phyloP scores from a whole-genome alignment of 2,113 vertebrate genomes.

The Prionailurus bengalensis region DNA sequence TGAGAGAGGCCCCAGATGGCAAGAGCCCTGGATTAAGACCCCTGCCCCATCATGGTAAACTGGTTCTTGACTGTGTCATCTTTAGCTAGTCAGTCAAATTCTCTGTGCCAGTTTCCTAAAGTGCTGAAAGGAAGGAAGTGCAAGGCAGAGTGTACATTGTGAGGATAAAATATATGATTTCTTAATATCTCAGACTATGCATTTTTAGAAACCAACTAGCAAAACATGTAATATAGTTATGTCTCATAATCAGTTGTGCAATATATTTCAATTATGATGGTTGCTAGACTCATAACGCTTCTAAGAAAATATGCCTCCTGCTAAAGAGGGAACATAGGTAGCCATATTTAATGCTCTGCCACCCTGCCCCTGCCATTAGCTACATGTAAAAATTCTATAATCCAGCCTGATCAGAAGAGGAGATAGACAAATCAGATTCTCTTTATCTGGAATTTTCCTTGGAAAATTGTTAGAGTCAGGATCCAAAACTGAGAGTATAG shows the following conservation, averaged over 20 bases:
- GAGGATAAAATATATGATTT: neutral
- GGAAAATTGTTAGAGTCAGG: neutral
- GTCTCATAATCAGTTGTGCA: neutral
- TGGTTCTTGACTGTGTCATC: neutral
- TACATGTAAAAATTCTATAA: neutral
- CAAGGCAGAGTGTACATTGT: neutral
- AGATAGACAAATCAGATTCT: neutral
- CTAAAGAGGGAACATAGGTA: neutral
- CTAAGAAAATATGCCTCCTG: neutral
- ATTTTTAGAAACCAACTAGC: neutral
- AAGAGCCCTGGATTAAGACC: neutral
- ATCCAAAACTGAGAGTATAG: neutral
- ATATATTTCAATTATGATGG: constrained; percentile 16
- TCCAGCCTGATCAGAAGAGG: neutral
- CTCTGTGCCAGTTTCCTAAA: neutral
- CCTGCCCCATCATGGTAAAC: neutral
- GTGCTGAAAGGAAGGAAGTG: neutral
- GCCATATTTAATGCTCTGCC: neutral
- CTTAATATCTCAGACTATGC: neutral
- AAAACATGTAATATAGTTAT: neutral
- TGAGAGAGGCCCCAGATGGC: neutral
- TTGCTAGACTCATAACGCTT: neutral
- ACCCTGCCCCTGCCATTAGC: neutral
- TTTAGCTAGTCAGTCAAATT: neutral
- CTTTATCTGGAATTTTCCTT: neutral